Evolutionary conservation across 2,797 vertebrate genomes (phyloP), one percentile per base, ranked within the genome.

Genomic region (Siniperca undulata): DNA sequence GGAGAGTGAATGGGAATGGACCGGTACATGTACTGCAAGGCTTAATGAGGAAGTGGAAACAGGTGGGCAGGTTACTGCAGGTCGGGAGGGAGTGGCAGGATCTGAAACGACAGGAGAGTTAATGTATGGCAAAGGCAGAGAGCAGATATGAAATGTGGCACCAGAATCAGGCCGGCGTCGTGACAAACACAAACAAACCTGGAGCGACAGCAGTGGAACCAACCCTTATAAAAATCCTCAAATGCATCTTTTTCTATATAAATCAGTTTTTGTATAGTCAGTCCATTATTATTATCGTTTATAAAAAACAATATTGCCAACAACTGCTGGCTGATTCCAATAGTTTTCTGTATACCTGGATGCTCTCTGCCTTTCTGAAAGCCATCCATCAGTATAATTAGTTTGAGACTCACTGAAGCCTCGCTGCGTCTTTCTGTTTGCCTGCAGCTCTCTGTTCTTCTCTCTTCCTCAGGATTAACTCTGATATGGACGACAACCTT

Each of bases 351-450:
- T 22, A 2, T 30, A 40, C 14, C 16, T 40, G 52, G 68, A 56
- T 34, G 5, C 46, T 14, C 46, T 3, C n/a, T 30, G 24, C 62
- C 67, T 40, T 17, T 61, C 58, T 61, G 59, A 52, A 62, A 62
- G 46, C 30, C 42, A 30, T 19, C 34, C 59, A 27, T 59, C 53
- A 22, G 20, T 34, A 55, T 58, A 12, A 72, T 24, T n/a, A 38
- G 56, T 61, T 9, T 24, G 38, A 42, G 52, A 46, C 64, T 58
- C 56, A 16, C 40, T 72, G 70, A 72, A 72, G 70, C 70, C n/a
- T 27, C 22, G 5, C 36, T 36, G 36, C 36, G 36, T 36, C 36
- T 36, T 36, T 62, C 34, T 70, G 66, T 52, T 56, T 3, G 27
- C 36, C 65, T 66, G 69, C 70, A 55, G 74, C 61, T 80, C 36